Base-by-base conservation (phyloP, 2,888 invertebrate genomes). In the Ecdyonurus torrentis region DNA sequence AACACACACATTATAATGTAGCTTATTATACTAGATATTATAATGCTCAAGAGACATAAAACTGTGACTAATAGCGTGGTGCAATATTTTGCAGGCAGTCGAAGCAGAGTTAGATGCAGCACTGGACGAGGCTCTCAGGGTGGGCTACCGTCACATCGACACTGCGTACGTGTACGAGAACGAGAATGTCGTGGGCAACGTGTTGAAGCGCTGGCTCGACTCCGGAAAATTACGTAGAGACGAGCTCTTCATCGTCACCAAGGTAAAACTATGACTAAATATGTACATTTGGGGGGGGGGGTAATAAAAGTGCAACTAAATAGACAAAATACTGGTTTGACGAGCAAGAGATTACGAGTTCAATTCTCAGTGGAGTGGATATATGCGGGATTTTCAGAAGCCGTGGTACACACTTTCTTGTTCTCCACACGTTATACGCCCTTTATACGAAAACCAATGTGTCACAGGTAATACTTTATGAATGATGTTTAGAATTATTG, bases 91-190 rank as follows among this genome's bases (percentile, higher is more conserved):
- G 19, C 63, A 73, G 70, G 70, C 72, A 1, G 63, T 61, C 15
- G 69, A 69, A 64, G 81, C 78, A 2, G 86, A 85, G 69, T 73
- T 89, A 62, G 85, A 85, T 72, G 71, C 74, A 1, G 91, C 91
- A 0, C 72, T 91, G 59, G 85, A 85, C 72, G 71, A 74, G 1
- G 91, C 91, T 0, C 72, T 91, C 60, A 82, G 83, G 67, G 82
- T 83, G 55, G 91, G 91, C 1, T 91, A 91, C 73, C 81, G 91
- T 2, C 90, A 89, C 70, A 87, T 92, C 66, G 91, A 92, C 73
- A 83, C 89, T 0, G 91, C 91, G 0, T 79, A 83, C 3, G 85
- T 81, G 3, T 91, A 92, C 70, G 78, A 83, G 67, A 91, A 91
- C 70, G 91, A 92, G 71, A 78, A 79, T 1, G 81, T 81, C 1